Evolutionary conservation across 2,888 invertebrate genomes (phyloP).

Genomic region (Cantharis rustica): DNA sequence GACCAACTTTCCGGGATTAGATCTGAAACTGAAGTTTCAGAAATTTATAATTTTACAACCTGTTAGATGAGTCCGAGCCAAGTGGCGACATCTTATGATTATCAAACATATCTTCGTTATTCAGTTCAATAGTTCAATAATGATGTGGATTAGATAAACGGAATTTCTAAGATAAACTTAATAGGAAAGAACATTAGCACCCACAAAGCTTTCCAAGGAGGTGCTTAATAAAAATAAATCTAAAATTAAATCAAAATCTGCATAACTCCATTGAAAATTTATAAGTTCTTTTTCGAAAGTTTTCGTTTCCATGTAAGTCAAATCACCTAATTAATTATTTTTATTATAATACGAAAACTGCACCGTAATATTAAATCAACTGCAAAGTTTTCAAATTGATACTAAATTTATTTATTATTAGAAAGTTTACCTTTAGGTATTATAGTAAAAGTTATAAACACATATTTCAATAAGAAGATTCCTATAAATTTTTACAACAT

Average conservation of each 20-base stretch:
- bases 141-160: background rate
- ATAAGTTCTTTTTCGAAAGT: background rate
- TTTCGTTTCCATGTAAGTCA: background rate
- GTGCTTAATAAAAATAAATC: background rate
- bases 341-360: background rate
- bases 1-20: background rate
- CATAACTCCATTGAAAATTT: background rate
- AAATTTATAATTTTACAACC: background rate
- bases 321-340: background rate
- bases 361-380: background rate
- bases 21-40: background rate
- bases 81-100: background rate
- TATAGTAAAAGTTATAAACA: background rate
- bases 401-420: background rate
- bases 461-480: background rate
- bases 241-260: background rate
- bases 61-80: background rate
- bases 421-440: background rate
- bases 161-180: background rate
- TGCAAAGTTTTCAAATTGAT: background rate
- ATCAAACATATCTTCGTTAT: background rate
- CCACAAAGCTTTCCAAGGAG: background rate
- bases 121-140: background rate
- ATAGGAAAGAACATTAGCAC: background rate
- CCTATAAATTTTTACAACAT: background rate